Conservation (phyloP, 2,888 invertebrate genomes). For the Pardosa pseudoannulata region DNA sequence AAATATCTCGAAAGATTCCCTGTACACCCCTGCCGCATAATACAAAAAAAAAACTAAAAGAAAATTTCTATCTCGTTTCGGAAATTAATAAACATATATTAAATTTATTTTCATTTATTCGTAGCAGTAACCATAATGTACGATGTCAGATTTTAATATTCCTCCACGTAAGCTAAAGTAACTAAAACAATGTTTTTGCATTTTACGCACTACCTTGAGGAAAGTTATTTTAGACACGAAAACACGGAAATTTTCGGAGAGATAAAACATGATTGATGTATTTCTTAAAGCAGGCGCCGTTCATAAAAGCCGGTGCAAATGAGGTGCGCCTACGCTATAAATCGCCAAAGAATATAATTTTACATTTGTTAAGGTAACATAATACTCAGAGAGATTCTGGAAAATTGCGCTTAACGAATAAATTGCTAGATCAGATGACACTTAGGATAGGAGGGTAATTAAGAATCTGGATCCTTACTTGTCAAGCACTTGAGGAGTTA, state of each 20-base stretch:
- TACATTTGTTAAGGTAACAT: background rate
- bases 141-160: too few relatives aligned
- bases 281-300: background rate
- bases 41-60: too few relatives aligned
- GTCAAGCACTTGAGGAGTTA: background rate
- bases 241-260: background rate
- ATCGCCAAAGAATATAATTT: background rate
- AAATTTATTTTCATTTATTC: too few relatives aligned
- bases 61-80: too few relatives aligned
- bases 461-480: background rate
- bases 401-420: background rate
- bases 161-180: too few relatives aligned
- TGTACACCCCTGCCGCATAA: too few relatives aligned
- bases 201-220: too few relatives aligned
- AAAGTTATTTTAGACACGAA: background rate
- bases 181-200: too few relatives aligned
- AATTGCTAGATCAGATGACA: background rate
- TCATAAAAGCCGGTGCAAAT: background rate
- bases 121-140: too few relatives aligned
- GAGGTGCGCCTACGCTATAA: background rate
- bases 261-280: constrained; percentile 1
- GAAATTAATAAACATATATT: too few relatives aligned
- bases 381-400: too few relatives aligned
- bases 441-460: background rate
- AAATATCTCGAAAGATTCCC: too few relatives aligned